A percentile compares a stretch with the other conserved stretches of the same genome.
Evolutionary conservation across 1,140 invertebrate species (phyloP).

Genomic region (Drosophila tani): DNA sequence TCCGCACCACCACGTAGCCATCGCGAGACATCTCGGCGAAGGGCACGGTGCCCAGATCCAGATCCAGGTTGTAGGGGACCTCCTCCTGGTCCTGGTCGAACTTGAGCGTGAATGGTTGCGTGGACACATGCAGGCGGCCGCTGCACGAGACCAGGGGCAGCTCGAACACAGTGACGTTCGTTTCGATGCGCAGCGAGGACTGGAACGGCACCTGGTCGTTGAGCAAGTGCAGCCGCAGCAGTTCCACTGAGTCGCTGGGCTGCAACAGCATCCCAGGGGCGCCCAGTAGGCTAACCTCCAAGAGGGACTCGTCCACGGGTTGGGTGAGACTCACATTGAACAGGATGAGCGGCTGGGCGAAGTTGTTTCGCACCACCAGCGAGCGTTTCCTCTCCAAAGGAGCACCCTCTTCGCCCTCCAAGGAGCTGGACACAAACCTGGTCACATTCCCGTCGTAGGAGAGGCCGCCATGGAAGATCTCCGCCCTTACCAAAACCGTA

Average conservation of each 20-base stretch:
- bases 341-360: conserved; percentile 56
- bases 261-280: conserved; percentile 54
- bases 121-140: conserved; percentile 68
- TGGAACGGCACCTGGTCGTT: conserved; percentile 54
- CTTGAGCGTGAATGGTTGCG: conserved; percentile 50
- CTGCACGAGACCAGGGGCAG: conserved; percentile 68
- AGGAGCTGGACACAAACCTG: conserved; percentile 53
- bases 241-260: conserved; percentile 63
- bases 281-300: conserved; percentile 75
- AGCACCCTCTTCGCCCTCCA: conserved; percentile 21
- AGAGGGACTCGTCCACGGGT: conserved; percentile 45
- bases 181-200: conserved; percentile 58
- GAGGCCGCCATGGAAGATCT: conserved; percentile 73
- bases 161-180: conserved; percentile 69
- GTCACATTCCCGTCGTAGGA: conserved; percentile 66
- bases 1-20: conserved; percentile 70
- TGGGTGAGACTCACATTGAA: conserved; percentile 60
- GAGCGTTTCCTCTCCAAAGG: conserved; percentile 45
- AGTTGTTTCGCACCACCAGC: conserved; percentile 67
- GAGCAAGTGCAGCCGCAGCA: conserved; percentile 60
- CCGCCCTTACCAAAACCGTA: conserved; percentile 68
- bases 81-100: conserved; percentile 4
- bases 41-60: conserved; percentile 78
- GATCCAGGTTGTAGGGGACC: conserved; percentile 31
- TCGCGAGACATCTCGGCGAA: conserved; percentile 69